Conservation (phyloP, 2,888 invertebrate species). For the Polymixis flavicincta region DNA sequence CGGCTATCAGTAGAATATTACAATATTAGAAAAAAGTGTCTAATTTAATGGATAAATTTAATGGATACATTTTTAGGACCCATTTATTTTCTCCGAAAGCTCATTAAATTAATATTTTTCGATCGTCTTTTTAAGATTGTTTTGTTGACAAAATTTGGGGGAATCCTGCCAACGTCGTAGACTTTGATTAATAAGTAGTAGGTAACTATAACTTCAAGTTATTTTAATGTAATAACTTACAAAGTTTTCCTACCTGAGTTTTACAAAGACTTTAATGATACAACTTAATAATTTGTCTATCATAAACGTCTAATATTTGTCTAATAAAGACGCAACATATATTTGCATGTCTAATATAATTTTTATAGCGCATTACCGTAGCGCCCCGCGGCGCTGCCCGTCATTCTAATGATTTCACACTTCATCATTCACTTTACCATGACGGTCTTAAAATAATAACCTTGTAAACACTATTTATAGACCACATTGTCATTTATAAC, state of each 20-base stretch:
- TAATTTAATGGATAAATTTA: slow-evolving; percentile 13
- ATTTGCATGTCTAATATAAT: slow-evolving; percentile 60
- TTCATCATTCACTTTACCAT: slow-evolving; percentile 51
- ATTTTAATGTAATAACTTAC: neutral
- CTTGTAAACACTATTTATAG: slow-evolving; percentile 45
- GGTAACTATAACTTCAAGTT: neutral
- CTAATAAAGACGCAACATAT: slow-evolving; percentile 52
- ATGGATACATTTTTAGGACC: slow-evolving; percentile 1
- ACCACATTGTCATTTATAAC: slow-evolving; percentile 35
- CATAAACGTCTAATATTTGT: slow-evolving; percentile 36
- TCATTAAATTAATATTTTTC: slow-evolving; percentile 14
- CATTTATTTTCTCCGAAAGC: slow-evolving; percentile 19
- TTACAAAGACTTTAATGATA: slow-evolving; percentile 6
- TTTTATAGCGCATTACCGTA: slow-evolving; percentile 55
- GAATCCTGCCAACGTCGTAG: neutral
- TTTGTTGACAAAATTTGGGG: neutral
- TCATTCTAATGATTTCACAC: slow-evolving; percentile 61
- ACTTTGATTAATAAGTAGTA: neutral
- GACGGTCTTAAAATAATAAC: slow-evolving; percentile 42
- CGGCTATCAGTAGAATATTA: slow-evolving; percentile 17
- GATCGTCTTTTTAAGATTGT: neutral
- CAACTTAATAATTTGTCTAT: slow-evolving; percentile 8
- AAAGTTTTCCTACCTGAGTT: neutral
- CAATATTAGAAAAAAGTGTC: slow-evolving; percentile 7
- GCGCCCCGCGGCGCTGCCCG: slow-evolving; percentile 49